These are phyloP conservation scores for Notothenia rossii DNA, from an alignment of 2,113 vertebrate genomes.

Conservation along the genomic window DNA sequence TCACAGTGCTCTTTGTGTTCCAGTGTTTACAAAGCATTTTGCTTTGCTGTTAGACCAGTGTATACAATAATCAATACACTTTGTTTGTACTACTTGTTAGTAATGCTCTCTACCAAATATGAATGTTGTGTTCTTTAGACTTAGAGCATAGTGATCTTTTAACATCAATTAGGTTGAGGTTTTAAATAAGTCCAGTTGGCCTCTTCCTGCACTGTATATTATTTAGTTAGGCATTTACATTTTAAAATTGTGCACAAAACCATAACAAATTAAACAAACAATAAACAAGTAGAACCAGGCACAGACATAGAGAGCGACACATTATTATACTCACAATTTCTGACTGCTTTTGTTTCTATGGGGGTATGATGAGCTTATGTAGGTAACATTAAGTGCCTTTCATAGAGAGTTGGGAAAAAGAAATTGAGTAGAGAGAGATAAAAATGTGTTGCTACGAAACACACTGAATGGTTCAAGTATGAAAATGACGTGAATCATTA, in stretches of 20 bases:
- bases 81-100: constrained; percentile 39
- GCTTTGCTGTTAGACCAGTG: constrained; percentile 34
- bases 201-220: too few species aligned
- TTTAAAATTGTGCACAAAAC: neutral
- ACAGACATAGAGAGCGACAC: neutral
- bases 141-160: too few species aligned
- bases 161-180: too few species aligned
- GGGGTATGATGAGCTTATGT: neutral
- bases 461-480: neutral
- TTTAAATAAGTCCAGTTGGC: too few species aligned
- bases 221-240: too few species aligned
- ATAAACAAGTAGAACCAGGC: neutral
- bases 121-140: neutral
- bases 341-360: neutral
- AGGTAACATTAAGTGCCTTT: too few species aligned
- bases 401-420: too few species aligned
- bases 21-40: constrained; percentile 49
- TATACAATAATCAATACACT: constrained; percentile 55
- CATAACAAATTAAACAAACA: neutral
- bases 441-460: too few species aligned
- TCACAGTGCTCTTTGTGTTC: constrained; percentile 38
- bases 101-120: constrained; percentile 43
- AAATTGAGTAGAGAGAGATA: too few species aligned
- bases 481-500: constrained; percentile 2
- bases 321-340: neutral